Base-by-base conservation (phyloP, 2,797 vertebrate genomes). In the Trematomus bernacchii region DNA sequence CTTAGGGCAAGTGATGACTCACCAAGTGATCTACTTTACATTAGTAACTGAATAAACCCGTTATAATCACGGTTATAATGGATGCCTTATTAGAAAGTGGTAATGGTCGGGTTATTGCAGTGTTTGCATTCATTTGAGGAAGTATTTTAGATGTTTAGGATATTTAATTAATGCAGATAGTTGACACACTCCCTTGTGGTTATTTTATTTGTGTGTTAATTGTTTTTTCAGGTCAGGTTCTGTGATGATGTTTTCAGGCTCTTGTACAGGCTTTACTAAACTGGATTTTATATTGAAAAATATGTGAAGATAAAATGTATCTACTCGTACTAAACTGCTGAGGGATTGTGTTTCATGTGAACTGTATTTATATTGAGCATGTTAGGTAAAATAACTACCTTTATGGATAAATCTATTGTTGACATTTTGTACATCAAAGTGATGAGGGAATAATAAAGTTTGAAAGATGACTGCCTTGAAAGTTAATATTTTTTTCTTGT, bases 361-460 rank as follows among this genome's bases (percentile, higher is more conserved):
- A 68, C 63, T 55, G 57, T 64, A 54, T 71, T 84, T 55, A 54
- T 71, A 70, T 73, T 58, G 59, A 70, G 55, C 21, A 70, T 50
- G 30, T 82, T 58, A 8, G 58, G 64, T 62, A 64, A 52, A 85
- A 79, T 86, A 80, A 88, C 80, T 18, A 48, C 57, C 67, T 67
- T 75, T 10, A 47, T 30, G 64, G 23, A 63, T 33, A 58, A 70
- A 68, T 73, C 52, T 60, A 4, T 61, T 58, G 74, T 54, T 77
- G 52, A 80, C 44, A 72, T 87, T 83, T 88, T 90, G 70, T 91
- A 88, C 77, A 76, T 80, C 76, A 8, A 37, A 72, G 63, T 77
- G 77, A 71, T 55, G 42, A 79, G 51, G 27, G 63, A 79, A 88
- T 90, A 92, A 92, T 90, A 87, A 89, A 86, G 70, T 84, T 74